phyloP scores from a whole-genome alignment of 2,888 invertebrate genomes.

The Drosophila gaucha region DNA sequence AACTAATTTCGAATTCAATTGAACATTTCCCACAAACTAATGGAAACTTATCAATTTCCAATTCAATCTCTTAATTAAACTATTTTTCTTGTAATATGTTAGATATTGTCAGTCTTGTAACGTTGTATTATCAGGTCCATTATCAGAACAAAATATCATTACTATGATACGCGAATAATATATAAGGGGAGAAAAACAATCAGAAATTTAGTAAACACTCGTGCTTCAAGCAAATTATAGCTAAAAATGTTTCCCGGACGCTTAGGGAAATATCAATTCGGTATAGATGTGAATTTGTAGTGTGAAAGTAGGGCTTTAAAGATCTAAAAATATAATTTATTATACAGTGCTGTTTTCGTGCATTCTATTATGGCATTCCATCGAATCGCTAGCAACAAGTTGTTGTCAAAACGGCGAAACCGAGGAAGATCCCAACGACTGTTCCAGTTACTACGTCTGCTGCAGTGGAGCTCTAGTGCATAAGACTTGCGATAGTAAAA shows the following conservation, averaged over 20 bases:
- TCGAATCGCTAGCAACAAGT: slow-evolving; percentile 16
- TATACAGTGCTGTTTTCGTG: slow-evolving; percentile 32
- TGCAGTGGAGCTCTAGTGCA: slow-evolving; percentile 38
- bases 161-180: slow-evolving; percentile 56
- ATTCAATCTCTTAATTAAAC: background rate
- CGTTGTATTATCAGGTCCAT: too few species aligned
- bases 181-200: slow-evolving; percentile 42
- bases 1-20: too few species aligned
- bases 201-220: slow-evolving; percentile 37
- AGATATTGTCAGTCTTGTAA: slow-evolving; percentile 37
- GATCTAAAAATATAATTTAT: background rate
- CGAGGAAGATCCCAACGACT: slow-evolving; percentile 30
- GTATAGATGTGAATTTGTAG: background rate
- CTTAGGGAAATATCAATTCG: slow-evolving; percentile 8
- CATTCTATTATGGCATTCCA: slow-evolving; percentile 33
- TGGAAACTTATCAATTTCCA: background rate
- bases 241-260: slow-evolving; percentile 20
- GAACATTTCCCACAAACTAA: background rate
- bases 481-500: slow-evolving; percentile 25
- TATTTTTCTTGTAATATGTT: slow-evolving; percentile 1
- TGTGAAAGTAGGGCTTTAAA: background rate
- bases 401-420: slow-evolving; percentile 57
- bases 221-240: slow-evolving; percentile 9
- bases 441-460: slow-evolving; percentile 43
- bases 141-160: slow-evolving; percentile 38